A percentile compares a stretch with the other conserved stretches of the same genome.
phyloP scores from a whole-genome alignment of 1,140 invertebrate species.

The Camponotus floridanus region DNA sequence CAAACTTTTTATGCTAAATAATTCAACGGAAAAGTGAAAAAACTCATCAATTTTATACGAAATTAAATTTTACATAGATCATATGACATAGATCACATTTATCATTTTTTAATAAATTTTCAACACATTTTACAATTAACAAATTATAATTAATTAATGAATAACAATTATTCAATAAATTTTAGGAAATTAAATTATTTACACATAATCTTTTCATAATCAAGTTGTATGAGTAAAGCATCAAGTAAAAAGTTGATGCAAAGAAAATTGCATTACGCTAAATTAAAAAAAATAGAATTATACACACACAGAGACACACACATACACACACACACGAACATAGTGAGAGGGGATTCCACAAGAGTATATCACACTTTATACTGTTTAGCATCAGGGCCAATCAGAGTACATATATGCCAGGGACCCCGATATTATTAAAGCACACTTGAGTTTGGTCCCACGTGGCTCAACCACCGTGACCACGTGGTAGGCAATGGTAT shows the following conservation, averaged over 20 bases:
- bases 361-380: slow-evolving; percentile 24
- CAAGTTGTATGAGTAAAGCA: neutral
- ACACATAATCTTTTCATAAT: neutral
- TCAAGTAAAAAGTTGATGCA: no score
- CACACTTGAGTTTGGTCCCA: slow-evolving; percentile 80
- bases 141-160: neutral
- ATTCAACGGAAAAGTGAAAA: slow-evolving; percentile 23
- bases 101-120: neutral
- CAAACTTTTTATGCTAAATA: slow-evolving; percentile 17
- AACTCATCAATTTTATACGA: neutral
- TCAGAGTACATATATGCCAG: slow-evolving; percentile 13
- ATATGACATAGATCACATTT: no score
- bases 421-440: slow-evolving; percentile 61
- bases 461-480: slow-evolving; percentile 85
- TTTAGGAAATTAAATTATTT: neutral
- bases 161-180: slow-evolving; percentile 22
- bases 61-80: neutral
- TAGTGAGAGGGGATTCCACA: neutral
- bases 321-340: neutral
- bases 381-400: slow-evolving; percentile 39
- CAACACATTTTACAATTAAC: neutral
- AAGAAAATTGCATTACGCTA: neutral
- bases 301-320: neutral
- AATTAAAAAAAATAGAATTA: slow-evolving; percentile 20
- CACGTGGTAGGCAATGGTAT: slow-evolving; percentile 78